phyloP scores from a whole-genome alignment of 2,888 invertebrate genomes.

The Drosophila nigritarsus region DNA sequence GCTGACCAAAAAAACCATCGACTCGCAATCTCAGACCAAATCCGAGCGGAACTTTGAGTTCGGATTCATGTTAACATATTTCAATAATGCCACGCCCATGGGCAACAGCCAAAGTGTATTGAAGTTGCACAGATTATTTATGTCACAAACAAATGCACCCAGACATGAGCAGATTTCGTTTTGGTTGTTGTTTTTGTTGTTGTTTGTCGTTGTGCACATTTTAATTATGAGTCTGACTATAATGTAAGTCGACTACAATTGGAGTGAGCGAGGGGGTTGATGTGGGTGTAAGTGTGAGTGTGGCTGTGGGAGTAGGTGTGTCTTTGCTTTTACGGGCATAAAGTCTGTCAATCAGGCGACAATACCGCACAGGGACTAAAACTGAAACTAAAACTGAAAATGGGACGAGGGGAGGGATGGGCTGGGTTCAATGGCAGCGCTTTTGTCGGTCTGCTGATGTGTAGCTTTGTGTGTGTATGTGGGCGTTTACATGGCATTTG shows the following conservation, averaged over 20 bases:
- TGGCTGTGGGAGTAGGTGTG: background rate
- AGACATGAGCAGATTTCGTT: slow-evolving; percentile 13
- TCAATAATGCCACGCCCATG: slow-evolving; percentile 21
- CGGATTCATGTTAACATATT: slow-evolving; percentile 19
- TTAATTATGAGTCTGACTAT: slow-evolving; percentile 57
- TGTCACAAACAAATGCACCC: slow-evolving; percentile 37
- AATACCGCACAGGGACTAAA: slow-evolving; percentile 43
- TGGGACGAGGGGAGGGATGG: background rate
- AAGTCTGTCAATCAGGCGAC: slow-evolving; percentile 63
- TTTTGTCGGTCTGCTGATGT: slow-evolving; percentile 1
- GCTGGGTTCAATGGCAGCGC: slow-evolving; percentile 35
- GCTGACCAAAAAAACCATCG: slow-evolving; percentile 46
- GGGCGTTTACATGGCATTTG: slow-evolving; percentile 24
- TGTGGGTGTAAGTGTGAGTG: background rate
- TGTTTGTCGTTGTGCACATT: slow-evolving; percentile 51
- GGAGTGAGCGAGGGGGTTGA: slow-evolving; percentile 11
- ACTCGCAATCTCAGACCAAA: slow-evolving; percentile 15
- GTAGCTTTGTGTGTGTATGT: slow-evolving; percentile 6
- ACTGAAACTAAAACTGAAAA: slow-evolving; percentile 29
- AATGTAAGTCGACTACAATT: slow-evolving; percentile 32
- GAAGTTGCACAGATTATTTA: slow-evolving; percentile 26
- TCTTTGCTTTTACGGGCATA: slow-evolving; percentile 40
- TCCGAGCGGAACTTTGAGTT: slow-evolving; percentile 12
- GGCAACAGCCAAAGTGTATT: slow-evolving; percentile 22
- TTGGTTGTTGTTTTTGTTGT: slow-evolving; percentile 3